These are phyloP conservation scores for Thalassarche chlororhynchos DNA, from an alignment of 2,113 vertebrate species.

Conservation along the genomic window DNA sequence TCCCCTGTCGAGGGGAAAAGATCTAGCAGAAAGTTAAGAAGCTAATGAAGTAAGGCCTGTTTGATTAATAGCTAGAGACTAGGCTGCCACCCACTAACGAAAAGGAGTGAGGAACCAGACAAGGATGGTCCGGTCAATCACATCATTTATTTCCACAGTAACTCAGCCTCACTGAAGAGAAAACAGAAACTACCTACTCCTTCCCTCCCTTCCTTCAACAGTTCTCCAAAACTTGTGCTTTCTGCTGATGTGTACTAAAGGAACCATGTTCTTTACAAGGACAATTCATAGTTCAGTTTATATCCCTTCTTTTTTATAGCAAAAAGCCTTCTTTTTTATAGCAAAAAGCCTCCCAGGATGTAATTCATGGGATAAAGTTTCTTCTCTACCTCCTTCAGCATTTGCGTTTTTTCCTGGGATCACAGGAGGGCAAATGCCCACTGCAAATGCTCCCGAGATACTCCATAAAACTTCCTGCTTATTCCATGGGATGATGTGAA, in stretches of 20 bases:
- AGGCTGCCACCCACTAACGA: background rate
- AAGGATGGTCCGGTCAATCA: background rate
- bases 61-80: background rate
- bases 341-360: background rate
- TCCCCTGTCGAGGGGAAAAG: background rate
- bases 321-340: background rate
- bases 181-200: background rate
- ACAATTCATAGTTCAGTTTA: background rate
- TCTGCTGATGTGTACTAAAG: background rate
- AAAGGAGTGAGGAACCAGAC: background rate
- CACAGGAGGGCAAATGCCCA: background rate
- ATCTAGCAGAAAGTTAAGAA: background rate
- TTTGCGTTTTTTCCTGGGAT: background rate
- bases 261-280: background rate
- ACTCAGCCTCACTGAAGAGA: background rate
- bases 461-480: background rate
- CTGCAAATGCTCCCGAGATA: background rate
- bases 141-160: background rate
- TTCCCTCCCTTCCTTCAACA: background rate
- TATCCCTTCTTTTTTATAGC: background rate
- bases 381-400: background rate
- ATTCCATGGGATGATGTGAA: background rate
- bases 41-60: background rate
- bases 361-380: background rate
- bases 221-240: background rate